Conservation (phyloP, 2,888 invertebrate genomes). For the Cerastis leucographa region DNA sequence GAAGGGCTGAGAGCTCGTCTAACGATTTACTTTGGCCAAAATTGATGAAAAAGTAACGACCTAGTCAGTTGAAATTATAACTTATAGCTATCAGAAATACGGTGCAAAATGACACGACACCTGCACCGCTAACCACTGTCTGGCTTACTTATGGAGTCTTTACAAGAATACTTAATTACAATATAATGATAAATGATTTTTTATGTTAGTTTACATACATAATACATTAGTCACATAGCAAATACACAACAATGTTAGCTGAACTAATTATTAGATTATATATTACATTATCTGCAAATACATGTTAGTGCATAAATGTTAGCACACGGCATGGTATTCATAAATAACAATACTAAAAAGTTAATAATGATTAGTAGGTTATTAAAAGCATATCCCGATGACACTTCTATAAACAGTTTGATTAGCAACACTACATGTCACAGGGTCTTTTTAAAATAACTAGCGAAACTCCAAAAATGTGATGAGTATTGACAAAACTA, state of each 20-base stretch:
- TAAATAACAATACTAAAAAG: slow-evolving; percentile 14
- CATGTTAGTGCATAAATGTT: background rate
- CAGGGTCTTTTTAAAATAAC: background rate
- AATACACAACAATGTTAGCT: background rate
- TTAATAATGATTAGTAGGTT: slow-evolving; percentile 25
- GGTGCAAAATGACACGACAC: background rate
- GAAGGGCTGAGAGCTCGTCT: background rate
- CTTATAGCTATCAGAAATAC: too few relatives aligned
- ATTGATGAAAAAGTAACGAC: background rate
- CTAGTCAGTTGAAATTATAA: background rate
- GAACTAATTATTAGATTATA: background rate
- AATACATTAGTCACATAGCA: background rate
- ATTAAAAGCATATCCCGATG: slow-evolving; percentile 12
- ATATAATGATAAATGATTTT: background rate
- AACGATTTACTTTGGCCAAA: background rate
- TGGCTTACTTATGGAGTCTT: background rate
- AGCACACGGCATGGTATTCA: background rate
- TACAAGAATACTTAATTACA: background rate
- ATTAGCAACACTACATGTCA: background rate
- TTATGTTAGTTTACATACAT: background rate
- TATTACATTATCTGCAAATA: background rate
- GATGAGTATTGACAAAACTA: background rate
- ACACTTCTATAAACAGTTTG: background rate
- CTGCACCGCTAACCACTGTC: background rate
- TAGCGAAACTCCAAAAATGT: background rate